Conservation (phyloP, 2,113 vertebrate genomes). For the Aviceda subcristata region DNA sequence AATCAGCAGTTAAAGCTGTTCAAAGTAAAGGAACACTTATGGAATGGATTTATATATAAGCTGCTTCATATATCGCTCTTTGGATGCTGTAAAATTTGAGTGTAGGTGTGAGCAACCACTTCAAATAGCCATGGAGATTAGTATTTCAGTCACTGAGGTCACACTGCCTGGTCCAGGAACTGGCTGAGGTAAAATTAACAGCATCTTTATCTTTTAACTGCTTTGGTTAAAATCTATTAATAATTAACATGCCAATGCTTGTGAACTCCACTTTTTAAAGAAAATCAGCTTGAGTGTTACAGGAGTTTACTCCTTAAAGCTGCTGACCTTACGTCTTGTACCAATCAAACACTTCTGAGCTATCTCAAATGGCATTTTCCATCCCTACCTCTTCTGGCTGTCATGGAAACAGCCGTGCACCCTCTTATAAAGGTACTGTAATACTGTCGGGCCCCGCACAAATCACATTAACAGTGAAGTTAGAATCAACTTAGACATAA, state of each 20-base stretch:
- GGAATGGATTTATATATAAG: neutral
- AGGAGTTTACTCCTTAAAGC: constrained; percentile 1
- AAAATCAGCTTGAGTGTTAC: neutral
- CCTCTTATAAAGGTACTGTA: neutral
- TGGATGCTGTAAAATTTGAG: neutral
- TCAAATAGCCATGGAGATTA: neutral
- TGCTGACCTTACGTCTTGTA: neutral
- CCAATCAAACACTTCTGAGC: neutral
- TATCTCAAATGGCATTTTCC: constrained; percentile 8
- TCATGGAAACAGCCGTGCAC: neutral
- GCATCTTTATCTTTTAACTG: neutral
- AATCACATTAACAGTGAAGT: constrained; percentile 20
- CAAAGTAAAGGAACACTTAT: neutral
- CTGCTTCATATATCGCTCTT: neutral
- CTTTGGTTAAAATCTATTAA: neutral
- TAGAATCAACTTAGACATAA: neutral
- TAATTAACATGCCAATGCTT: neutral
- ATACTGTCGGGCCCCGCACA: neutral
- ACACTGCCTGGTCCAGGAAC: neutral
- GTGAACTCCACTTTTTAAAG: neutral
- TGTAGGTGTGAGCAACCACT: neutral
- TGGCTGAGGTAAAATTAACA: neutral
- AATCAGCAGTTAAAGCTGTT: neutral
- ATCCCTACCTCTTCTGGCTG: neutral
- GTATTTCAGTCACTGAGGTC: neutral